These are phyloP conservation scores for Microtus richardsoni DNA, from an alignment of 2,113 vertebrate species.

Conservation along the genomic window DNA sequence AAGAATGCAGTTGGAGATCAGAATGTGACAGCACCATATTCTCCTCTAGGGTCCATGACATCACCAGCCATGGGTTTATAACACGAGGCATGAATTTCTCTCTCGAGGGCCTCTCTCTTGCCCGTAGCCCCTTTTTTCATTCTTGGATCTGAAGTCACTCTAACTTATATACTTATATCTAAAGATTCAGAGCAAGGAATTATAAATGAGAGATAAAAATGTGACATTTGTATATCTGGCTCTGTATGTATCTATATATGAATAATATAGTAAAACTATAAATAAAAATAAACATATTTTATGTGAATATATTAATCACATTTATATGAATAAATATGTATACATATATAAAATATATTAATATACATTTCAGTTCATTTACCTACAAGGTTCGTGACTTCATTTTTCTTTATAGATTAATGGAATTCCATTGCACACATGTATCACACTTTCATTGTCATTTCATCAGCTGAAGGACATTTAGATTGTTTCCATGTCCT, in stretches of 20 bases:
- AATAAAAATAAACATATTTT: no score
- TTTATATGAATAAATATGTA: no score
- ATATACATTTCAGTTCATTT: neutral
- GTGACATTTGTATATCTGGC: neutral
- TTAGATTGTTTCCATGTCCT: neutral
- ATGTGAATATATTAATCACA: no score
- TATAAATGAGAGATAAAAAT: neutral
- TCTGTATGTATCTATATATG: neutral
- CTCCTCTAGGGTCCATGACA: neutral
- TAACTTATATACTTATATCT: neutral
- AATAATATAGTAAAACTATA: no score
- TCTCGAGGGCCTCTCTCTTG: neutral
- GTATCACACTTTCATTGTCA: neutral
- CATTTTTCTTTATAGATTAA: neutral
- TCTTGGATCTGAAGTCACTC: neutral
- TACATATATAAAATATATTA: no score
- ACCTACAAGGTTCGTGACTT: neutral
- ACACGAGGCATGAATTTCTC: neutral
- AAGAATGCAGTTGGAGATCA: neutral
- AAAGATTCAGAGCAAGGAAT: neutral
- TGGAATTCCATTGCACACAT: neutral
- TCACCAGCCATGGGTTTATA: neutral
- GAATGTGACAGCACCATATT: neutral
- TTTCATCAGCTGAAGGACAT: neutral
- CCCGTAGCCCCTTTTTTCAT: neutral